A percentile compares a stretch with the other conserved stretches of the same genome.
These are phyloP conservation scores for Ophion ellenae DNA, from an alignment of 2,888 invertebrate species.

Conservation along the genomic window DNA sequence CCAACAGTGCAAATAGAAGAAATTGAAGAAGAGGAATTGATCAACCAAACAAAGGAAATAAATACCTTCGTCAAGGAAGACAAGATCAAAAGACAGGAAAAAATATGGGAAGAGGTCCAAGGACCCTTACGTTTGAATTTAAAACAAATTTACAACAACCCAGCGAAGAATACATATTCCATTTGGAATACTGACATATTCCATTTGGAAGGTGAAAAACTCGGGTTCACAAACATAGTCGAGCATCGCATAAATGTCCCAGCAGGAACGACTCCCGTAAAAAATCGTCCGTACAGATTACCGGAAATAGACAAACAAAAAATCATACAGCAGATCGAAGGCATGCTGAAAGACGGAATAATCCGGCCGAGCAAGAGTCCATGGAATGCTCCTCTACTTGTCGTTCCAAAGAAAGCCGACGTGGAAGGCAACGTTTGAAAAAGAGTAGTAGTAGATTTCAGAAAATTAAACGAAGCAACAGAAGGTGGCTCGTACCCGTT, in stretches of 20 bases:
- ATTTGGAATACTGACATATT: conserved; percentile 56
- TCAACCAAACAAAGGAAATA: not conserved
- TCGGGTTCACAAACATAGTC: conserved; percentile 47
- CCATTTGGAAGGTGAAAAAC: conserved; percentile 58
- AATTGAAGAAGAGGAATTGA: not conserved
- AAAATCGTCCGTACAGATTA: conserved; percentile 62
- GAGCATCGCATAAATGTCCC: conserved; percentile 53
- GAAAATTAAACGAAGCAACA: no score
- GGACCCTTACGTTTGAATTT: conserved; percentile 37
- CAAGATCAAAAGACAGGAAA: not conserved
- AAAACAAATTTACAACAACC: conserved; percentile 44
- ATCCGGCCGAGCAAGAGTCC: conserved; percentile 13
- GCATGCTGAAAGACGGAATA: conserved; percentile 28
- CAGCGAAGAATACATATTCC: conserved; percentile 52
- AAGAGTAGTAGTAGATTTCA: no score
- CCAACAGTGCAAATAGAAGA: conserved; percentile 1
- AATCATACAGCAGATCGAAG: not conserved
- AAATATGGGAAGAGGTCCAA: not conserved
- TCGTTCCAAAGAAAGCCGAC: no score
- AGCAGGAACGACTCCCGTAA: conserved; percentile 49
- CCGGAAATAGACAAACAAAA: conserved; percentile 56
- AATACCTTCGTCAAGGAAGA: not conserved
- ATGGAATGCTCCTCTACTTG: conserved; percentile 40
- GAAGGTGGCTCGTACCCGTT: no score
- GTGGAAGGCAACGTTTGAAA: no score